Percentiles rank a stretch among this genome's conserved stretches.
Conservation (phyloP, 2,113 vertebrate genomes). For the Gadus macrocephalus region DNA sequence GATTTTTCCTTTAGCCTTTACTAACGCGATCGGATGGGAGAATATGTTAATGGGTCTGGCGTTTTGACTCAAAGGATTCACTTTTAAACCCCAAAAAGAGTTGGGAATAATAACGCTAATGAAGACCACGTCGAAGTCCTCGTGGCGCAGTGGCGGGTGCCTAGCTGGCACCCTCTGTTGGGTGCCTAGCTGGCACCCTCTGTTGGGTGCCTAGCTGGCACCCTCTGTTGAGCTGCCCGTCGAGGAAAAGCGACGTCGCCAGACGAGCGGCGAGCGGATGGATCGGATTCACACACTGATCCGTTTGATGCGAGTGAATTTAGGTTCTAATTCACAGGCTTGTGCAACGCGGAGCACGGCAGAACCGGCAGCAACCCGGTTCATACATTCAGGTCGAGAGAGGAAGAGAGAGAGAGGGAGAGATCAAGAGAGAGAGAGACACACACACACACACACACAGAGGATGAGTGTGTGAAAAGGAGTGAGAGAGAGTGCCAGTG, state of each 20-base stretch:
- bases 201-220: slow-evolving; percentile 67
- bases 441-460: too few species aligned
- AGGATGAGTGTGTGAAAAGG: too few species aligned
- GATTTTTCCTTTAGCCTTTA: slow-evolving; percentile 3
- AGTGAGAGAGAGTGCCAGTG: slow-evolving; percentile 2
- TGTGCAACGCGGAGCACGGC: slow-evolving; percentile 63
- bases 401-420: slow-evolving; percentile 29
- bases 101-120: background rate
- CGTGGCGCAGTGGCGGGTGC: slow-evolving; percentile 17
- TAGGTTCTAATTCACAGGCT: slow-evolving; percentile 67
- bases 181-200: slow-evolving; percentile 74
- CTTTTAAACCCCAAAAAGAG: too few species aligned
- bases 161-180: slow-evolving; percentile 80
- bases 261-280: slow-evolving; percentile 60
- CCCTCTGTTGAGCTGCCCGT: slow-evolving; percentile 77
- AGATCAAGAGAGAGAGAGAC: too few species aligned
- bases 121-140: background rate
- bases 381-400: slow-evolving; percentile 63
- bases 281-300: slow-evolving; percentile 61
- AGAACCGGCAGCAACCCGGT: slow-evolving; percentile 59
- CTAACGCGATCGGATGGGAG: background rate
- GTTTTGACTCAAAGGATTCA: slow-evolving; percentile 18
- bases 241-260: slow-evolving; percentile 42
- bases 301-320: slow-evolving; percentile 72
- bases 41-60: background rate